Percentiles rank a stretch among this genome's conserved stretches.
phyloP scores from a whole-genome alignment of 2,113 vertebrate genomes.

The Varanus salvator region DNA sequence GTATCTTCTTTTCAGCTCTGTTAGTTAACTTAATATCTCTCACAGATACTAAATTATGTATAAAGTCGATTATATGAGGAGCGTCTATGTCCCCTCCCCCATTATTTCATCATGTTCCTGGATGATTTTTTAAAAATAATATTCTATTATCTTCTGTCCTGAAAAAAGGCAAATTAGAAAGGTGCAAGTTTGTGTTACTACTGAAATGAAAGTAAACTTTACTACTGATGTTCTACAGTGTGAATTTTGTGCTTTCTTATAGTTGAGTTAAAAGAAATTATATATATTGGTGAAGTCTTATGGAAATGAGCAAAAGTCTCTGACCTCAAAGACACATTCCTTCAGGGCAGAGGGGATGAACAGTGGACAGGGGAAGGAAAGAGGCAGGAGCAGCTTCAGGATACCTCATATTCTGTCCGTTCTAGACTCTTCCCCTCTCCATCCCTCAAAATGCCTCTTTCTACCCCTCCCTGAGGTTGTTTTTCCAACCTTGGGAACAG shows the following conservation, averaged over 20 bases:
- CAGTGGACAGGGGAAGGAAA: too few species aligned
- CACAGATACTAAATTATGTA: neutral
- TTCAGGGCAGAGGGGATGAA: too few species aligned
- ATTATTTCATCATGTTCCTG: neutral
- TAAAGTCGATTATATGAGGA: neutral
- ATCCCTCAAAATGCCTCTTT: too few species aligned
- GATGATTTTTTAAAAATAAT: neutral
- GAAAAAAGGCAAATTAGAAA: neutral
- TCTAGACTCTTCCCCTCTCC: too few species aligned
- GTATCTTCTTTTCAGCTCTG: neutral
- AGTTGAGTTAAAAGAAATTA: neutral
- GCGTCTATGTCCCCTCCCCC: too few species aligned
- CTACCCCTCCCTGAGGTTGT: too few species aligned
- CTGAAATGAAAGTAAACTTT: neutral
- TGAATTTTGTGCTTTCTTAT: neutral
- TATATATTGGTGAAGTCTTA: neutral
- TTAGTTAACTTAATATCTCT: neutral
- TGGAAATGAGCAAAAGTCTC: too few species aligned
- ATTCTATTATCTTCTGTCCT: neutral
- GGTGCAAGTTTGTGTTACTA: neutral
- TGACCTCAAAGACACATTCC: too few species aligned
- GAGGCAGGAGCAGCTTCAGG: too few species aligned
- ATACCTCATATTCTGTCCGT: too few species aligned
- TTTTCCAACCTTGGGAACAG: too few species aligned
- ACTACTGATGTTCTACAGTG: neutral